Conservation (phyloP, 1,140 invertebrate genomes). For the Calliphora vicina region DNA sequence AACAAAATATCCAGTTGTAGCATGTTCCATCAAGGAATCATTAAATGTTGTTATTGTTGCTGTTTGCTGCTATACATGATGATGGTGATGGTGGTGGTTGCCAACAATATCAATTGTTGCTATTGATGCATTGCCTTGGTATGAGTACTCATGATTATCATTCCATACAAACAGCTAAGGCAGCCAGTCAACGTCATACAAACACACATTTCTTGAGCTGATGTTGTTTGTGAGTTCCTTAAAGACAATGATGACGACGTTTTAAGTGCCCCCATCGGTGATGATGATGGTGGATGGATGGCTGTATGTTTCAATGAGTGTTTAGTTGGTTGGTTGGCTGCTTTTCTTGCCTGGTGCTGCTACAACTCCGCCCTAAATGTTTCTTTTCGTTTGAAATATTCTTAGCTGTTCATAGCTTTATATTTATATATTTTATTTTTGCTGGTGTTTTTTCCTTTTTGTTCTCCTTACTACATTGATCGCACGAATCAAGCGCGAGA, state of each 20-base stretch:
- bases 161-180: slow-evolving; percentile 17
- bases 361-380: slow-evolving; percentile 32
- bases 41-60: slow-evolving; percentile 20
- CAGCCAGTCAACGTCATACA: background rate
- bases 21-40: slow-evolving; percentile 15
- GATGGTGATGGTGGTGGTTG: background rate
- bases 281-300: slow-evolving; percentile 18
- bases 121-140: background rate
- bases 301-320: background rate
- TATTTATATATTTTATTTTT: background rate
- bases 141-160: slow-evolving; percentile 22
- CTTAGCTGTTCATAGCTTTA: background rate
- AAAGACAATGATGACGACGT: slow-evolving; percentile 24
- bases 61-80: background rate
- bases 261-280: slow-evolving; percentile 22
- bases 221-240: background rate
- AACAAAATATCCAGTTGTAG: background rate
- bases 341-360: background rate
- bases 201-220: background rate
- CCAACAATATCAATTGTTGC: background rate
- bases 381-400: background rate
- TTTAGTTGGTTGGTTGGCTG: background rate
- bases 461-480: background rate
- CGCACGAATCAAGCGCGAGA: slow-evolving; percentile 44
- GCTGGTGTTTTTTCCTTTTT: background rate